Conservation (phyloP, 2,888 invertebrate species). For the Heteromyza rotundicornis region DNA sequence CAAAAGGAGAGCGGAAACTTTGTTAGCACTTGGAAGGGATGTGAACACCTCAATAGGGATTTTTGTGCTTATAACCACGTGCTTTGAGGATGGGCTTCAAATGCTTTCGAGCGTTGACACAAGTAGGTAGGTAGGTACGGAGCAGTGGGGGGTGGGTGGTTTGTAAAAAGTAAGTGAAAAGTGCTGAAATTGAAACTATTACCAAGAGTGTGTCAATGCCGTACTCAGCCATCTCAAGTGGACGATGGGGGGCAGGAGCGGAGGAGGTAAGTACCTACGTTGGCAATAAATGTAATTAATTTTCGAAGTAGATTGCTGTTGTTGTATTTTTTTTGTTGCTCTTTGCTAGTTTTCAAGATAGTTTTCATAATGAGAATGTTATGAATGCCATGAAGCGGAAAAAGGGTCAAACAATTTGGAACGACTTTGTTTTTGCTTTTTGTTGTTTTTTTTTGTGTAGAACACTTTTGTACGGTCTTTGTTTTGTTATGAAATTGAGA, state of each 20-base stretch:
- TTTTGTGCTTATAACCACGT: background rate
- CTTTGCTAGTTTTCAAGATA: background rate
- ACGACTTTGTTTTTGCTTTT: background rate
- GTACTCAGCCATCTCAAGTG: constrained; percentile 5
- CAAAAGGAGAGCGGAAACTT: background rate
- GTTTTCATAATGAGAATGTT: background rate
- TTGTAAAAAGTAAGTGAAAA: no score
- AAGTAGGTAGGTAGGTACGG: no score
- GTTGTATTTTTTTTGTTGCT: background rate
- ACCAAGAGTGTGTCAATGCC: constrained; percentile 23
- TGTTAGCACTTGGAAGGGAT: background rate
- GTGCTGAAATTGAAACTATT: background rate
- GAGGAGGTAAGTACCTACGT: background rate
- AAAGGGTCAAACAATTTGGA: background rate
- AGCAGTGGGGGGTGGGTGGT: no score
- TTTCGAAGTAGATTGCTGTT: background rate
- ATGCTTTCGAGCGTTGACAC: no score
- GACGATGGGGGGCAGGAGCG: background rate
- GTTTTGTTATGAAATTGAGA: background rate
- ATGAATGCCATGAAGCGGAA: constrained; percentile 3
- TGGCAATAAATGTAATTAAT: constrained; percentile 22
- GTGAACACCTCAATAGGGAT: background rate
- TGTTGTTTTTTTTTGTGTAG: background rate
- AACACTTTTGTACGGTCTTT: no score
- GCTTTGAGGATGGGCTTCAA: no score